phyloP scores from a whole-genome alignment of 2,113 vertebrate genomes.

The Phasianus colchicus region DNA sequence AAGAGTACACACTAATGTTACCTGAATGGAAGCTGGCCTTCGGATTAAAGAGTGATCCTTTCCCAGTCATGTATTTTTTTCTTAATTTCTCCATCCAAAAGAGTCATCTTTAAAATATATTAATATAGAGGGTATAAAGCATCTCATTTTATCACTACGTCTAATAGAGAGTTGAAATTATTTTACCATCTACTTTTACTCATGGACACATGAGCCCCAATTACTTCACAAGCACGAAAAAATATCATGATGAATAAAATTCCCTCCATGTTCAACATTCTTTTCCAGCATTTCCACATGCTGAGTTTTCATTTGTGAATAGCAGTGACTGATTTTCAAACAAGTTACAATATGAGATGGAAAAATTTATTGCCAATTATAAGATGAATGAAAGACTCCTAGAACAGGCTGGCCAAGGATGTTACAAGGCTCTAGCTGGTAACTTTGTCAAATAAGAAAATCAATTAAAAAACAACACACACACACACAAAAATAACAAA shows the following conservation, averaged over 20 bases:
- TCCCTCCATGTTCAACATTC: neutral
- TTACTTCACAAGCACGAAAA: constrained; percentile 23
- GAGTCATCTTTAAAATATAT: neutral
- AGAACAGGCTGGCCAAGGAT: neutral
- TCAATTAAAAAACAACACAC: neutral
- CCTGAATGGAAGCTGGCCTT: neutral
- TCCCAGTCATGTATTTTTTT: neutral
- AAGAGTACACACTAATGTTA: neutral
- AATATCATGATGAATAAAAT: constrained; percentile 17
- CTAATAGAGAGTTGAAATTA: neutral
- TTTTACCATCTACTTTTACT: constrained; percentile 23
- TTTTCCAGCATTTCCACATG: neutral
- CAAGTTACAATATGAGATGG: constrained; percentile 1
- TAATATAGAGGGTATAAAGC: neutral
- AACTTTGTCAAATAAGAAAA: constrained; percentile 18
- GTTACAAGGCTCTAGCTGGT: neutral
- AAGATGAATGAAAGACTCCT: constrained; percentile 30
- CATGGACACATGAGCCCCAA: neutral
- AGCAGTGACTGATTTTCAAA: constrained; percentile 42
- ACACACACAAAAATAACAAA: too few relatives aligned
- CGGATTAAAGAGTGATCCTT: neutral
- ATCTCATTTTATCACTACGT: neutral
- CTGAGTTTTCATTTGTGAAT: constrained; percentile 40
- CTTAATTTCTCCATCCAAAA: neutral
- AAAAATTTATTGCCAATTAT: constrained; percentile 35